These are phyloP conservation scores for Centroberyx gerrardi DNA, from an alignment of 2,797 vertebrate species.

Conservation along the genomic window DNA sequence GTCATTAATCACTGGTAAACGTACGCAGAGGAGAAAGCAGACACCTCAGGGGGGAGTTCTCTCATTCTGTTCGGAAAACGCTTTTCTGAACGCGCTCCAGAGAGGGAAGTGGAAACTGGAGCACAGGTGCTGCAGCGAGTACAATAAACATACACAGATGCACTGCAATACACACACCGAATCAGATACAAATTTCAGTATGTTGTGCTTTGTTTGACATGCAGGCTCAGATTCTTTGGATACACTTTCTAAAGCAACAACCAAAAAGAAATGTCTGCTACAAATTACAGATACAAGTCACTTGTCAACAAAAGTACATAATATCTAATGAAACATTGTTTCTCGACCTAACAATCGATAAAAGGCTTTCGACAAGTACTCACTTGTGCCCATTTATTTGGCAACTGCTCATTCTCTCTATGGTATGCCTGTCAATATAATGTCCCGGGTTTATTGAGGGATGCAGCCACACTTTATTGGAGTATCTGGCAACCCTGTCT, in stretches of 20 bases:
- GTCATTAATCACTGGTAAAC: conserved; percentile 83
- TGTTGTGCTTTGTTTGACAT: conserved; percentile 49
- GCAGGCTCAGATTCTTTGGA: conserved; percentile 18
- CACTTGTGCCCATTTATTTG: conserved; percentile 42
- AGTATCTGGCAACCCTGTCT: conserved; percentile 46
- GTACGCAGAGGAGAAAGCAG: conserved; percentile 70
- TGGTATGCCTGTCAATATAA: conserved; percentile 63
- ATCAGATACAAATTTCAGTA: conserved; percentile 42
- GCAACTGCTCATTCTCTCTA: conserved; percentile 27
- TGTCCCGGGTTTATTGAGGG: conserved; percentile 62
- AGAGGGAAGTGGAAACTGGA: conserved; percentile 72
- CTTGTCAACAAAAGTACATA: conserved; percentile 22
- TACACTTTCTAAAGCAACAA: conserved; percentile 23
- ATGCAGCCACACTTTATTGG: conserved; percentile 43
- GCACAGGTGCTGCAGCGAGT: conserved; percentile 70
- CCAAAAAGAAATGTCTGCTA: conserved; percentile 24
- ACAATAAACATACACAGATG: conserved; percentile 61
- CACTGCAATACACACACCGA: conserved; percentile 44
- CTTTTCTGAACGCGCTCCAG: conserved; percentile 66
- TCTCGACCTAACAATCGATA: conserved; percentile 43
- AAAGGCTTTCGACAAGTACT: conserved; percentile 55
- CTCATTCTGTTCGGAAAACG: conserved; percentile 67
- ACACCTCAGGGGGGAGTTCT: conserved; percentile 63
- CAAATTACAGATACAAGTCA: conserved; percentile 33
- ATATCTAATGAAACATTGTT: conserved; percentile 48